Evolutionary conservation across 2,888 invertebrate species (phyloP).

Genomic region (Eurois occulta): DNA sequence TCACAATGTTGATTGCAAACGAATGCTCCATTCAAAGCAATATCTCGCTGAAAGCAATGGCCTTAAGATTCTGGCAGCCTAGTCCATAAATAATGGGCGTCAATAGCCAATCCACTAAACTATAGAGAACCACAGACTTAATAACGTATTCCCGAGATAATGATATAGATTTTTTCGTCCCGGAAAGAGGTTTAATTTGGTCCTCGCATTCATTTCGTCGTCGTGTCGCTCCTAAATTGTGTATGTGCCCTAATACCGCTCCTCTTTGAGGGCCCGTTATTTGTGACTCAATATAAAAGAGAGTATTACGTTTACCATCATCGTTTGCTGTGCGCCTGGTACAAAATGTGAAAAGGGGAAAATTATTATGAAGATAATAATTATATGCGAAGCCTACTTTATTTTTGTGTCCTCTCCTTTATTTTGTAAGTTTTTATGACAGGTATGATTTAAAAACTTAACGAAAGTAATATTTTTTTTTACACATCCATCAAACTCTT

Average conservation of each 20-base stretch:
- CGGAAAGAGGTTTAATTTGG: constrained; percentile 57
- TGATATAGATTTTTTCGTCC: constrained; percentile 41
- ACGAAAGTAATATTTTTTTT: background rate
- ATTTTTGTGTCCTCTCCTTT: background rate
- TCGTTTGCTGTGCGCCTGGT: constrained; percentile 43
- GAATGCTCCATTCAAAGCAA: background rate
- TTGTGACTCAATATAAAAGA: constrained; percentile 56
- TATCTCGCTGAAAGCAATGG: background rate
- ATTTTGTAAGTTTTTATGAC: background rate
- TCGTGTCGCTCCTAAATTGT: constrained; percentile 58
- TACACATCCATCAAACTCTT: too few relatives aligned
- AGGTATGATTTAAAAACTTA: background rate
- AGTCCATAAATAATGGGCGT: background rate
- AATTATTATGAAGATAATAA: background rate
- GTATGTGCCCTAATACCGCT: constrained; percentile 54
- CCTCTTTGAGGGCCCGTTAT: constrained; percentile 54
- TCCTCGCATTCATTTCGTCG: constrained; percentile 46
- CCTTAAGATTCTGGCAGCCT: background rate
- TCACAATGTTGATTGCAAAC: background rate
- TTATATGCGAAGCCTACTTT: background rate
- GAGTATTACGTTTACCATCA: constrained; percentile 50
- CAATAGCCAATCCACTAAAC: constrained; percentile 6
- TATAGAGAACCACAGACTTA: background rate
- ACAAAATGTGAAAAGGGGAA: constrained; percentile 15
- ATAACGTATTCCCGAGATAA: constrained; percentile 26